Evolutionary conservation across 1,140 invertebrate species (phyloP).

Genomic region (Drosophila virilis): DNA sequence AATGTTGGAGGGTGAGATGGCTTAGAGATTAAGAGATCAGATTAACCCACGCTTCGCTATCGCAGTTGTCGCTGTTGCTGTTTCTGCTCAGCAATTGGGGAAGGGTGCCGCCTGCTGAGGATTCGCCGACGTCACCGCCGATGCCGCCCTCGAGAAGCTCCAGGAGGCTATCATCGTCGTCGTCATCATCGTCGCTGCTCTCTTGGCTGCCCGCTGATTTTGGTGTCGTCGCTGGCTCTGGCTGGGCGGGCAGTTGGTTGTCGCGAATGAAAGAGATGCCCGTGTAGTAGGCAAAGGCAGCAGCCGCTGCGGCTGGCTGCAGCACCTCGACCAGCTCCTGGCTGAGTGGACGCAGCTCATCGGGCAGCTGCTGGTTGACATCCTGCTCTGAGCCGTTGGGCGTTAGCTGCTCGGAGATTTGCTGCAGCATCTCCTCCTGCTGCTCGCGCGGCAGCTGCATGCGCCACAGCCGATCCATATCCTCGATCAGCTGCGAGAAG

Average conservation of each 20-base stretch:
- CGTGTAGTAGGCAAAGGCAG: conserved; percentile 79
- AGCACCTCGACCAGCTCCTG: conserved; percentile 72
- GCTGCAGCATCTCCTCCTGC: conserved; percentile 67
- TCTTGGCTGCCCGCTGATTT: conserved; percentile 52
- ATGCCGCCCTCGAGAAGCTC: conserved; percentile 49
- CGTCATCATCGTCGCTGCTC: conserved; percentile 70
- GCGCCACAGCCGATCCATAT: conserved; percentile 74
- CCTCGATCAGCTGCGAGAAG: conserved; percentile 79
- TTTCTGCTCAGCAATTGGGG: conserved; percentile 61
- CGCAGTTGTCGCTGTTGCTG: conserved; percentile 48
- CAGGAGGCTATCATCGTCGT: conserved; percentile 59
- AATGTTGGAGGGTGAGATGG: background rate
- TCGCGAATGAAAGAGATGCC: conserved; percentile 79
- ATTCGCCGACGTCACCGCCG: conserved; percentile 28
- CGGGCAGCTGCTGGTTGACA: conserved; percentile 32
- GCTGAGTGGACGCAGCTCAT: conserved; percentile 62
- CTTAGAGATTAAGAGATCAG: background rate
- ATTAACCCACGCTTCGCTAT: conserved; percentile 65
- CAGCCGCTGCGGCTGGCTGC: conserved; percentile 66
- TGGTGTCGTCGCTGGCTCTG: conserved; percentile 23
- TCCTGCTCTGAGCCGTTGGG: conserved; percentile 52
- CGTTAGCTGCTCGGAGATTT: conserved; percentile 73
- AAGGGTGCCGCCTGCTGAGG: conserved; percentile 52
- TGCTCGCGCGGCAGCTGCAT: conserved; percentile 70
- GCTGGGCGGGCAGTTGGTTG: conserved; percentile 39